Percentiles rank a stretch among this genome's conserved stretches.
These are phyloP conservation scores for Cydia amplana DNA, from an alignment of 1,140 invertebrate genomes.

Conservation along the genomic window DNA sequence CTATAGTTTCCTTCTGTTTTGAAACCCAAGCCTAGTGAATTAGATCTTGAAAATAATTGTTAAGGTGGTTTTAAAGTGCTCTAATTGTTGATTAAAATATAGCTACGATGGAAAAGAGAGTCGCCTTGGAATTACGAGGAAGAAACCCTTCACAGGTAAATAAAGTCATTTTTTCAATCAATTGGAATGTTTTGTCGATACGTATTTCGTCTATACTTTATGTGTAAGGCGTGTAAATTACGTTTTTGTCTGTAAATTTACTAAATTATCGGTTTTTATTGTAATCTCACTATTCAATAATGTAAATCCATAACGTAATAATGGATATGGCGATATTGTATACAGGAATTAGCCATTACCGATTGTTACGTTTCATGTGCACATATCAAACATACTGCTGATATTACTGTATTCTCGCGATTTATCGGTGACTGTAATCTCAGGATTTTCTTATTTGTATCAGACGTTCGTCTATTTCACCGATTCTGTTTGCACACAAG, in stretches of 20 bases:
- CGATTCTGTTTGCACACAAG: slow-evolving; percentile 18
- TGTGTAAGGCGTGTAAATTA: slow-evolving; percentile 51
- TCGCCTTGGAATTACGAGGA: slow-evolving; percentile 93
- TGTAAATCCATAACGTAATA: slow-evolving; percentile 47
- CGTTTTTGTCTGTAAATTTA: slow-evolving; percentile 39
- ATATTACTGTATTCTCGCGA: slow-evolving; percentile 20
- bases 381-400: slow-evolving; percentile 45
- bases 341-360: slow-evolving; percentile 67
- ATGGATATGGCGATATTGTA: slow-evolving; percentile 67
- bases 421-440: background rate
- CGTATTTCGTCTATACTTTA: slow-evolving; percentile 69
- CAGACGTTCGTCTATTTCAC: slow-evolving; percentile 6
- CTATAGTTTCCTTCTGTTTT: slow-evolving; percentile 80
- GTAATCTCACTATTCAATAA: slow-evolving; percentile 33
- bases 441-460: background rate
- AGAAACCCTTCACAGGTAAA: slow-evolving; percentile 90
- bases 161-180: slow-evolving; percentile 66
- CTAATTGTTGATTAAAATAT: slow-evolving; percentile 55
- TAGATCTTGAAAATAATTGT: slow-evolving; percentile 68
- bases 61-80: slow-evolving; percentile 59
- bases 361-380: slow-evolving; percentile 74
- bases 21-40: slow-evolving; percentile 79
- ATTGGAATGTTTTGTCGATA: slow-evolving; percentile 80
- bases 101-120: slow-evolving; percentile 92
- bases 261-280: slow-evolving; percentile 32